Percentiles rank a stretch among this genome's conserved stretches.
phyloP scores from a whole-genome alignment of 2,888 invertebrate genomes.

The Archips crataeganus region DNA sequence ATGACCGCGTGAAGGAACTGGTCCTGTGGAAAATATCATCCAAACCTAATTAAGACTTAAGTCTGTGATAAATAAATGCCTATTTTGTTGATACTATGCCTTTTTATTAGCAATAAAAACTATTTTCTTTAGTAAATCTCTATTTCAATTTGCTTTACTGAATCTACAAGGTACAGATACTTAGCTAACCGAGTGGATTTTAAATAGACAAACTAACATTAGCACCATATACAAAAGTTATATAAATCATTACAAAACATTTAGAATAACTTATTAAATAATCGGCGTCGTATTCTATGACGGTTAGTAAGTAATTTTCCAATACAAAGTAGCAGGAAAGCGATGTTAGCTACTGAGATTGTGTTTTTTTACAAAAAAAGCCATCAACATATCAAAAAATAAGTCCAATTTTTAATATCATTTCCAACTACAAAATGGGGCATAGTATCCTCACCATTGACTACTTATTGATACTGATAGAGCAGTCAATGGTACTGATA shows the following conservation, averaged over 20 bases:
- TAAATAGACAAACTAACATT: constrained; percentile 54
- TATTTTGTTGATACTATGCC: constrained; percentile 35
- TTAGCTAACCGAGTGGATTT: constrained; percentile 44
- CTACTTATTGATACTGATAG: background rate
- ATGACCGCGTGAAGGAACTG: constrained; percentile 92
- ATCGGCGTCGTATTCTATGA: constrained; percentile 18
- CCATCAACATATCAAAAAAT: constrained; percentile 14
- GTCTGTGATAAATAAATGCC: constrained; percentile 58
- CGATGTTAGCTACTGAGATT: background rate
- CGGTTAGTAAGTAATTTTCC: constrained; percentile 8
- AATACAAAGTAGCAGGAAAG: background rate
- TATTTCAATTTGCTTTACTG: constrained; percentile 47
- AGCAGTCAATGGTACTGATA: constrained; percentile 1
- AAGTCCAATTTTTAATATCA: constrained; percentile 7
- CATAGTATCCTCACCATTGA: background rate
- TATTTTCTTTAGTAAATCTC: constrained; percentile 39
- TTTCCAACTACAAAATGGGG: constrained; percentile 3
- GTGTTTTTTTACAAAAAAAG: constrained; percentile 7
- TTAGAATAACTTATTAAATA: constrained; percentile 39
- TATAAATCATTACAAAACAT: constrained; percentile 42
- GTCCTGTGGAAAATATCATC: constrained; percentile 90
- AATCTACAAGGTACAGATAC: constrained; percentile 43
- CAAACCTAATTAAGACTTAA: constrained; percentile 50
- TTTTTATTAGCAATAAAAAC: constrained; percentile 17
- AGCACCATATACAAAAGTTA: constrained; percentile 46